A percentile compares a stretch with the other conserved stretches of the same genome.
These are phyloP conservation scores for Aphis craccivora DNA, from an alignment of 1,140 invertebrate genomes.

Conservation along the genomic window DNA sequence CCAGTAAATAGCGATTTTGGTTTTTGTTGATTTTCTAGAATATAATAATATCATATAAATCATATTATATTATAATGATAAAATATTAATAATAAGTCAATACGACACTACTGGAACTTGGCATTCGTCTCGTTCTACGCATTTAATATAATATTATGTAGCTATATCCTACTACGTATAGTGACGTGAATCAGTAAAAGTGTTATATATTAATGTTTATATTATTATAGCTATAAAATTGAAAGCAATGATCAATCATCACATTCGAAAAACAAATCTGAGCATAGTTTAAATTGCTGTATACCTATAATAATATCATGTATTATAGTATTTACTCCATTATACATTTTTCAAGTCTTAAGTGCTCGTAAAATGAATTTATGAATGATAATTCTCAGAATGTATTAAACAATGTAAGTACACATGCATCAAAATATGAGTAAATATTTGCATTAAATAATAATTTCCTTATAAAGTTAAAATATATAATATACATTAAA, in stretches of 20 bases:
- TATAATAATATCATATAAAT: background rate
- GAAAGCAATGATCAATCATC: slow-evolving; percentile 15
- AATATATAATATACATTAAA: background rate
- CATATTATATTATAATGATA: background rate
- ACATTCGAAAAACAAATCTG: background rate
- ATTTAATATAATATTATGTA: background rate
- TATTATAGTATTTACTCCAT: background rate
- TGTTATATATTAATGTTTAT: background rate
- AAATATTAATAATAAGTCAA: background rate
- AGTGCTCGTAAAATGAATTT: background rate
- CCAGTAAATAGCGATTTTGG: background rate
- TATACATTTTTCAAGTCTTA: background rate
- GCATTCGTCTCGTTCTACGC: background rate
- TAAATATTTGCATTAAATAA: background rate
- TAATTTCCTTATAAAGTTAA: background rate
- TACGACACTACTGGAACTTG: background rate
- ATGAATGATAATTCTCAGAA: background rate
- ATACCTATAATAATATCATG: background rate
- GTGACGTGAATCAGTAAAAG: background rate
- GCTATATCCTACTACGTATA: background rate
- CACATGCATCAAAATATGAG: background rate
- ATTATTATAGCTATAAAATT: background rate
- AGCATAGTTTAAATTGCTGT: background rate
- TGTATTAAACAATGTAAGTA: background rate
- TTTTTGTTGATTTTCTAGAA: background rate